A percentile compares a stretch with the other conserved stretches of the same genome.
Conservation (phyloP, 2,797 vertebrate genomes). For the Tapera naevia region DNA sequence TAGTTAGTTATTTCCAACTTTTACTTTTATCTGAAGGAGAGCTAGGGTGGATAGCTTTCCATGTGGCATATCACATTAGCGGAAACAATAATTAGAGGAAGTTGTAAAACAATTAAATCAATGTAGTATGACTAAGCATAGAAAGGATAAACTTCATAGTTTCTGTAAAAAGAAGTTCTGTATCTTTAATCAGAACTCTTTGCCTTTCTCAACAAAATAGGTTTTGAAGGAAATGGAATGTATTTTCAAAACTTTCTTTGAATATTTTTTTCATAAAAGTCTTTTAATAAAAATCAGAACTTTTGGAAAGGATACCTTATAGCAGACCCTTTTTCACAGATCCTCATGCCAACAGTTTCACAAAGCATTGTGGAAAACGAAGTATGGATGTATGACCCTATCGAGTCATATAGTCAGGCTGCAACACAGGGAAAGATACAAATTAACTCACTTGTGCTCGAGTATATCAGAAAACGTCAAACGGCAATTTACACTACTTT, state of each 20-base stretch:
- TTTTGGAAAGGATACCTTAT: neutral
- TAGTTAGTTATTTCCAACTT: neutral
- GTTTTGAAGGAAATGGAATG: neutral
- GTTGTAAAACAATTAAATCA: constrained; percentile 49
- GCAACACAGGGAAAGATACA: neutral
- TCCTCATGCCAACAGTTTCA: neutral
- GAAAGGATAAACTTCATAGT: neutral
- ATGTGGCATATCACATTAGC: neutral
- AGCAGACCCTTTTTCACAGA: neutral
- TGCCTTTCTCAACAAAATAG: neutral
- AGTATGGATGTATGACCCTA: neutral
- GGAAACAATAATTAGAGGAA: constrained; percentile 36
- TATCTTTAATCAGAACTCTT: neutral
- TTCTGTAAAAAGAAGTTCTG: neutral
- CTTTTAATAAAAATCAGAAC: neutral
- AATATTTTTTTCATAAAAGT: neutral
- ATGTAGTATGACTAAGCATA: neutral
- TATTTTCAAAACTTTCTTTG: neutral
- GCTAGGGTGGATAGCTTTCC: neutral
- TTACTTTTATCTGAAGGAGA: constrained; percentile 7
- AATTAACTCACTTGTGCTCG: neutral
- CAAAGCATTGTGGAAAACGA: neutral
- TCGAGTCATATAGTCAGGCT: neutral
- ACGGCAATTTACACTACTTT: neutral
- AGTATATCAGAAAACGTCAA: neutral